A percentile compares a stretch with the other conserved stretches of the same genome.
Evolutionary conservation across 2,888 invertebrate species (phyloP).

Genomic region (Abrostola triplasia): DNA sequence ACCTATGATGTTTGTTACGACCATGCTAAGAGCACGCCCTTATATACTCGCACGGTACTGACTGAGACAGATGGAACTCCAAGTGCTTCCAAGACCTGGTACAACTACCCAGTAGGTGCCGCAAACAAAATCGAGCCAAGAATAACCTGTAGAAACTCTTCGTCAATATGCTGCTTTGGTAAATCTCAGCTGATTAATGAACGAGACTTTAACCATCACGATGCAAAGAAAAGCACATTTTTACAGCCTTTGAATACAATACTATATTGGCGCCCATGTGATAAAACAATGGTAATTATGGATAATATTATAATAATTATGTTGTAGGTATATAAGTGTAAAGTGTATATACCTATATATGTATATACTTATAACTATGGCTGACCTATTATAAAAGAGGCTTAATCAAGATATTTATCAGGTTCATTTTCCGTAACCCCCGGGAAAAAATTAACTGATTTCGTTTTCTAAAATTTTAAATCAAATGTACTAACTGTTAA

Average conservation of each 20-base stretch:
- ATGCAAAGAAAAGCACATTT: constrained; percentile 48
- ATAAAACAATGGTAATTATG: constrained; percentile 36
- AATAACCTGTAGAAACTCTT: constrained; percentile 34
- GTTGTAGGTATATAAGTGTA: no score
- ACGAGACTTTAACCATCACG: constrained; percentile 47
- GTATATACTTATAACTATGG: no score
- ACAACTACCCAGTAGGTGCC: constrained; percentile 27
- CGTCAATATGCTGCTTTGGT: constrained; percentile 48
- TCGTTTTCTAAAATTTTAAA: no score
- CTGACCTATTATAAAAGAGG: no score
- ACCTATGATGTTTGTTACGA: constrained; percentile 54
- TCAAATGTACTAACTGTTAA: not conserved
- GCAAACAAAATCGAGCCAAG: constrained; percentile 7
- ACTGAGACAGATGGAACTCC: constrained; percentile 11
- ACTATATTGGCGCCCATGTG: constrained; percentile 46
- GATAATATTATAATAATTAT: no score
- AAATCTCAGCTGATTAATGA: constrained; percentile 51
- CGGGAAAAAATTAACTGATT: no score
- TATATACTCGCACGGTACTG: constrained; percentile 34
- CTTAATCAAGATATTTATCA: not conserved
- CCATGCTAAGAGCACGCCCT: constrained; percentile 37
- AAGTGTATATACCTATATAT: no score
- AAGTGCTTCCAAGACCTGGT: constrained; percentile 28
- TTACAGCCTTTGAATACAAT: constrained; percentile 55
- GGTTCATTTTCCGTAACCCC: no score